phyloP scores from a whole-genome alignment of 2,113 vertebrate species.

The Aspiorhynchus laticeps region DNA sequence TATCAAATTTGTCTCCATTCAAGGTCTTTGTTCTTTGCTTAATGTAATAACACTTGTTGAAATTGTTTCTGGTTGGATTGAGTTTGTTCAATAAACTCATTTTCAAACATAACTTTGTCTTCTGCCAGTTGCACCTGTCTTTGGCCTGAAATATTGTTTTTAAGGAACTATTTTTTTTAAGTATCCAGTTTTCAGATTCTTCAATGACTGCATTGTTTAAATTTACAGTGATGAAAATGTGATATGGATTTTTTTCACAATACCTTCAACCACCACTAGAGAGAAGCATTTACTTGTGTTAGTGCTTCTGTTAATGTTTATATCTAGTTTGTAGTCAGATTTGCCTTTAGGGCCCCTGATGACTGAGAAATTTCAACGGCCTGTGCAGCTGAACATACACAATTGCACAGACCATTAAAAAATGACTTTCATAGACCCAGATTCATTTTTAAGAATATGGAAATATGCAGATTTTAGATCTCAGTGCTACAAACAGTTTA shows the following conservation, averaged over 20 bases:
- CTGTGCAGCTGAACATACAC: background rate
- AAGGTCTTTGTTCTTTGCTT: background rate
- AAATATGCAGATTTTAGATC: background rate
- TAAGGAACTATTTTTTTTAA: background rate
- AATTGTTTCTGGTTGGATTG: no score
- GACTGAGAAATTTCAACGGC: background rate
- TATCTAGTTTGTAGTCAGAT: background rate
- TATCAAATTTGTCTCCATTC: no score
- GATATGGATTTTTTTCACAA: background rate
- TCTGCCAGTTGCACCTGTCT: no score
- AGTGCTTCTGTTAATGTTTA: background rate
- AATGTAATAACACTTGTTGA: background rate
- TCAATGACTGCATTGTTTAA: background rate
- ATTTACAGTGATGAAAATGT: background rate
- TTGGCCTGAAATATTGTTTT: background rate
- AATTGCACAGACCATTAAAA: background rate
- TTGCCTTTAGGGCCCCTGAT: background rate
- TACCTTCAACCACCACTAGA: slow-evolving; percentile 30
- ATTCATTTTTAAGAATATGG: background rate
- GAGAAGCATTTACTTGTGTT: slow-evolving; percentile 20
- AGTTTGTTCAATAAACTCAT: background rate
- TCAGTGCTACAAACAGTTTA: background rate
- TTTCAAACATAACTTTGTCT: background rate
- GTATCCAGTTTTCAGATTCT: background rate
- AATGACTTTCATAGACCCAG: background rate